phyloP scores from a whole-genome alignment of 1,140 invertebrate genomes.

The Drosophila pseudoananassae region DNA sequence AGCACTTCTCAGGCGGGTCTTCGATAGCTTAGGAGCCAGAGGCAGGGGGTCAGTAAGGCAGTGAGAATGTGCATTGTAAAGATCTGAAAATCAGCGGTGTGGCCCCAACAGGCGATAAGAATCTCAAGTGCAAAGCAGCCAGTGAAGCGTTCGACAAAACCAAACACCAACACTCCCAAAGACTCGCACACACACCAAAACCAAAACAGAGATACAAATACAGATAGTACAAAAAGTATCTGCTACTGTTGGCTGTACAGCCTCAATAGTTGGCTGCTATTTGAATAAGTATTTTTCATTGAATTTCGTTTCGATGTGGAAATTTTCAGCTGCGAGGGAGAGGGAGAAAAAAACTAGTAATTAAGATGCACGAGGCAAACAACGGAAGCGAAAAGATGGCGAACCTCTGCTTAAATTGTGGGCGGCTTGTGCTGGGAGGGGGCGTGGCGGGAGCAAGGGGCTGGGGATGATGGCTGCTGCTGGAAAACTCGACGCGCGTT shows the following conservation, averaged over 20 bases:
- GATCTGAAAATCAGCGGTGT: conserved; percentile 71
- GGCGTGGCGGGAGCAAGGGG: conserved; percentile 7
- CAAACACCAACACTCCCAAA: conserved; percentile 41
- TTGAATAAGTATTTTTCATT: conserved; percentile 81
- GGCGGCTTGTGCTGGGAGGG: conserved; percentile 18
- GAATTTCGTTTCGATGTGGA: conserved; percentile 78
- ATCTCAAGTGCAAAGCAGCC: conserved; percentile 80
- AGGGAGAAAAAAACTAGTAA: conserved; percentile 54
- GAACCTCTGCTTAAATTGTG: conserved; percentile 52
- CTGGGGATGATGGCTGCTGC: conserved; percentile 11
- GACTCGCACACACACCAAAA: conserved; percentile 1
- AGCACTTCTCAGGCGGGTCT: conserved; percentile 5
- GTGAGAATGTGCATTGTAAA: conserved; percentile 69
- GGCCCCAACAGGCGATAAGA: conserved; percentile 66
- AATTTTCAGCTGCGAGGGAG: conserved; percentile 54
- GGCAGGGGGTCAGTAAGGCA: neutral
- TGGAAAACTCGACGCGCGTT: conserved; percentile 51
- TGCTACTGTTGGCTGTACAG: conserved; percentile 73
- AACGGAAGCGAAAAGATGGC: conserved; percentile 76
- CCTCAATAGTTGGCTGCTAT: conserved; percentile 72
- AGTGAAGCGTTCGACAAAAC: conserved; percentile 77
- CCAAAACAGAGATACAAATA: neutral
- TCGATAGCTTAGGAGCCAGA: neutral
- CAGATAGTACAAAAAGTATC: conserved; percentile 34
- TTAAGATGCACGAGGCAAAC: conserved; percentile 81